Evolutionary conservation across 2,113 vertebrate species (phyloP), one percentile per base, ranked within the genome.

Genomic region (Melozone crissalis): DNA sequence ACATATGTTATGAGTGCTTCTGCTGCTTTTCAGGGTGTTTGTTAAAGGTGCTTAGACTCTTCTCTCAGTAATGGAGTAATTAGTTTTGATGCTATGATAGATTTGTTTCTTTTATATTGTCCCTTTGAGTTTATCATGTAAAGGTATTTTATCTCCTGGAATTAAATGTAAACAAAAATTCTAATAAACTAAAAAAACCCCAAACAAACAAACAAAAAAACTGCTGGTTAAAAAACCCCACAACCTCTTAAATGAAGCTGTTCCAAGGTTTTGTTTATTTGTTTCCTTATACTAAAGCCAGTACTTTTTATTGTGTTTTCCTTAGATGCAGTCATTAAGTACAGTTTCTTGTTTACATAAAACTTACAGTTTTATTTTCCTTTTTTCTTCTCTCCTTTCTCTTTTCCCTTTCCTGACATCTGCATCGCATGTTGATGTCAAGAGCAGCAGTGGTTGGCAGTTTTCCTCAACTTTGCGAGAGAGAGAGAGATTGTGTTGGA

Each of bases 361-460:
- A 97, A 96, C 86, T 97, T 84, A 96, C 2, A 19, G 94, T 96
- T 84, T 93, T 79, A 84, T 95, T 81, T 93, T 83, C 59, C 59
- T 94, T 88, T 82, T 95, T 96, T 96, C 91, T 97, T 92, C 63
- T 97, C 86, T 95, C 76, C 81, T 84, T 95, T 83, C 83, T 87
- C 43, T 97, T 94, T 89, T 77, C 73, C 75, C 89, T 93, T 96
- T 91, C 73, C 80, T 90, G 95, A 97, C 89, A 94, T 97, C 95
- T 96, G 72, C 89, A 55, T 95, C 2, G 0, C 41, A 44, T 86
- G 84, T 95, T 90, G 91, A 93, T 97, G 94, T 75, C 20, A 31
- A 96, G 88, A 96, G 67, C 93, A 97, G 96, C 97, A 96, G 95
- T 72, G 87, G 83, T 92, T 97, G 97, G 96, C 96, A 91, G 82